phyloP scores from a whole-genome alignment of 2,113 vertebrate species.

The Puntigrus tetrazona region DNA sequence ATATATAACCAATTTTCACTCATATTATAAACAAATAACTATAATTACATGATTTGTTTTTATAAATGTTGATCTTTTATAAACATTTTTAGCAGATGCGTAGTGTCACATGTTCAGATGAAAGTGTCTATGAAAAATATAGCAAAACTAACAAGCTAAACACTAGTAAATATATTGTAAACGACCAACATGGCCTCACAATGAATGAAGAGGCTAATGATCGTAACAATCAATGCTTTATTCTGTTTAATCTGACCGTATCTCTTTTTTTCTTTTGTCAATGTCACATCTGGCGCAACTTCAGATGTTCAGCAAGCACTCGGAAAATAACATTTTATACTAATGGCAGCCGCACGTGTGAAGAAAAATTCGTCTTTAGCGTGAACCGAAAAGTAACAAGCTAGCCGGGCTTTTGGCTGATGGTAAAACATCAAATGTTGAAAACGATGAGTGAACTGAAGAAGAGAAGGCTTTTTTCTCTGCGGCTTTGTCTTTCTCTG shows the following conservation, averaged over 20 bases:
- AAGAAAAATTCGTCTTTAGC: slow-evolving; percentile 54
- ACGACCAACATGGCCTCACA: background rate
- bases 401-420: slow-evolving; percentile 47
- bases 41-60: too few relatives aligned
- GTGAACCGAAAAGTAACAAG: slow-evolving; percentile 63
- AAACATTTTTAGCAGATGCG: too few relatives aligned
- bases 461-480: slow-evolving; percentile 56
- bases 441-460: slow-evolving; percentile 45
- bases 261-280: background rate
- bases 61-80: too few relatives aligned
- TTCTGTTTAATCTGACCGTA: slow-evolving; percentile 7
- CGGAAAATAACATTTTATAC: slow-evolving; percentile 63
- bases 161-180: background rate
- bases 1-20: too few relatives aligned
- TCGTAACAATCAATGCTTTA: background rate
- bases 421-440: slow-evolving; percentile 69
- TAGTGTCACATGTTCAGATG: too few relatives aligned
- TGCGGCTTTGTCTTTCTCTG: slow-evolving; percentile 22
- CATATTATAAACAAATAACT: too few relatives aligned
- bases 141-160: too few relatives aligned
- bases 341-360: slow-evolving; percentile 53
- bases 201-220: too few relatives aligned
- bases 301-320: slow-evolving; percentile 27
- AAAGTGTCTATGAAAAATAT: too few relatives aligned
- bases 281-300: slow-evolving; percentile 11